Base-by-base conservation (phyloP, 2,888 invertebrate genomes). In the Aromia moschata region DNA sequence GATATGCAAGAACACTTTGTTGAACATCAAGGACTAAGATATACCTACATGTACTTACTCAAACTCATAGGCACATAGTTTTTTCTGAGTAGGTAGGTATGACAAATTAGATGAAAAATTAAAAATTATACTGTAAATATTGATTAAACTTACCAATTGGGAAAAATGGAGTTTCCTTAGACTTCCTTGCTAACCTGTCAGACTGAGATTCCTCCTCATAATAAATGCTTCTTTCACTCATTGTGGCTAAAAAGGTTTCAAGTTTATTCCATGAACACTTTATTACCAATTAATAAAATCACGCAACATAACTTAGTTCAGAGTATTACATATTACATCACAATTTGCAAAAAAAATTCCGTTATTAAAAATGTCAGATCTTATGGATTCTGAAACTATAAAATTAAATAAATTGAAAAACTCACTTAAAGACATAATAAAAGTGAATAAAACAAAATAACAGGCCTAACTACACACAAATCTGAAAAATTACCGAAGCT, bases 101-200 rank as follows among this genome's bases (percentile, higher is more conserved):
- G n/a, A n/a, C n/a, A n/a, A n/a, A n/a, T n/a, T n/a, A n/a, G n/a
- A n/a, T n/a, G n/a, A n/a, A n/a, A n/a, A n/a, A n/a, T n/a, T n/a
- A n/a, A n/a, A n/a, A n/a, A n/a, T n/a, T n/a, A n/a, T n/a, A n/a
- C n/a, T n/a, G n/a, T n/a, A 2, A 41, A 16, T 2, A 16, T 41
- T 18, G 18, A 11, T 18, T 17, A 36, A 16, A 49, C 85, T 83
- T 82, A 90, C 90, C 90, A 67, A 89, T 80, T 41, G 89, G 83
- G 85, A 91, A 88, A 74, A 90, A 88, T 0, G 91, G 90, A 1
- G 87, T 86, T 73, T 91, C 90, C 75, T 88, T 88, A 1, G 89
- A 86, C 76, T 91, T 91, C 64, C 86, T 84, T 1, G 86, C 81
- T 37, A 91, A 77, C 72, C 84, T 86, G 1, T 84, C 83, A 1